phyloP scores from a whole-genome alignment of 2,888 invertebrate species.

The Pemphredon lugubris region DNA sequence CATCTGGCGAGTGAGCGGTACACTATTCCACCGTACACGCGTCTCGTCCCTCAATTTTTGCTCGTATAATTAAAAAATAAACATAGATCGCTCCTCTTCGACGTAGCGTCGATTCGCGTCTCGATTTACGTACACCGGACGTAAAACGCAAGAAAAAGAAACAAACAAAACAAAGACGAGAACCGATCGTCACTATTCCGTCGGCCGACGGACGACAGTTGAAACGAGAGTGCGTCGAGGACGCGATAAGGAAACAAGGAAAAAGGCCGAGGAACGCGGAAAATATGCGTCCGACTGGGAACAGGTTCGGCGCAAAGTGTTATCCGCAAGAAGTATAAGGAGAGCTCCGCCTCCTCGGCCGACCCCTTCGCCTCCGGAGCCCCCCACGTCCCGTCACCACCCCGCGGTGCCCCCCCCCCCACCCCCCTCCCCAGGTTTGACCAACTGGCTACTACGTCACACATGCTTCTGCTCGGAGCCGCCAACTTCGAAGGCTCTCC shows the following conservation, averaged over 20 bases:
- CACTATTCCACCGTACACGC: constrained; percentile 53
- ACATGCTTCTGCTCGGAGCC: constrained; percentile 75
- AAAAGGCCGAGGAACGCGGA: constrained; percentile 7
- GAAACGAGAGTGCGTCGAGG: too few relatives aligned
- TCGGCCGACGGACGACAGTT: too few relatives aligned
- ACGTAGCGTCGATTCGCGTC: too few relatives aligned
- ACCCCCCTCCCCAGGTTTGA: constrained; percentile 46
- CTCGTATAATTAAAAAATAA: not conserved
- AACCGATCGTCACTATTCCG: too few relatives aligned
- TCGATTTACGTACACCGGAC: too few relatives aligned
- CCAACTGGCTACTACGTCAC: constrained; percentile 74
- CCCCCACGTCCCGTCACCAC: constrained; percentile 71
- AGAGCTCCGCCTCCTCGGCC: constrained; percentile 79
- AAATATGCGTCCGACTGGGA: constrained; percentile 19
- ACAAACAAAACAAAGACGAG: too few relatives aligned
- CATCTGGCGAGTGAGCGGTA: constrained; percentile 77
- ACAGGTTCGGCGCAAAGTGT: constrained; percentile 27
- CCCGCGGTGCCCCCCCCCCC: constrained; percentile 64
- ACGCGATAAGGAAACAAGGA: constrained; percentile 8
- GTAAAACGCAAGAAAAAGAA: too few relatives aligned
- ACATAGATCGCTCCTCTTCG: too few relatives aligned
- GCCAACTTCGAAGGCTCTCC: constrained; percentile 66
- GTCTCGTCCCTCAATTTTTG: not conserved
- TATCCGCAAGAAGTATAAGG: constrained; percentile 60
- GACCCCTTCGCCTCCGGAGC: constrained; percentile 80